These are phyloP conservation scores for Ornithoptera priamus DNA, from an alignment of 2,888 invertebrate species.

Conservation along the genomic window DNA sequence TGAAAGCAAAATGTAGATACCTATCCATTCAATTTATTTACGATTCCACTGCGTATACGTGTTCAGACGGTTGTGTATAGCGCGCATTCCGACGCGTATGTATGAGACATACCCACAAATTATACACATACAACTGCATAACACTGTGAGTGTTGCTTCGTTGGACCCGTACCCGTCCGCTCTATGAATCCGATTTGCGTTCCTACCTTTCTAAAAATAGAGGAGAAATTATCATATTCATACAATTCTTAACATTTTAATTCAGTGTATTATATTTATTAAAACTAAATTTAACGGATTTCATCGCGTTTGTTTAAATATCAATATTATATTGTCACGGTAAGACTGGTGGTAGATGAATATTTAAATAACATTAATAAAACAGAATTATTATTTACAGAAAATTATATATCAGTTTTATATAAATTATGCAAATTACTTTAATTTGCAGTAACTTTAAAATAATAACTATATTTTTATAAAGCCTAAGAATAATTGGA, in stretches of 20 bases:
- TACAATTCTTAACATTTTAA: conserved; percentile 5
- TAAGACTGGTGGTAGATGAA: too few relatives aligned
- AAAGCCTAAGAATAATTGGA: too few relatives aligned
- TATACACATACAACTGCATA: conserved; percentile 51
- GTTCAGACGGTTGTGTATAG: conserved; percentile 58
- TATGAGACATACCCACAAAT: conserved; percentile 56
- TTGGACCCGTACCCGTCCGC: conserved; percentile 38
- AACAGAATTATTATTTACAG: too few relatives aligned
- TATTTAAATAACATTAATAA: too few relatives aligned
- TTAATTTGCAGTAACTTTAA: too few relatives aligned
- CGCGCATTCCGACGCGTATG: conserved; percentile 73
- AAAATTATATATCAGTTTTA: too few relatives aligned
- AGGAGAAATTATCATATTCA: conserved; percentile 11
- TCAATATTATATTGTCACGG: too few relatives aligned
- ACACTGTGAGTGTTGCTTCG: conserved; percentile 37
- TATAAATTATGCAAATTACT: too few relatives aligned
- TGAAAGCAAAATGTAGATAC: conserved; percentile 66
- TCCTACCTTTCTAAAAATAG: conserved; percentile 31
- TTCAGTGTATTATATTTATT: background rate
- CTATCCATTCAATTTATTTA: conserved; percentile 78
- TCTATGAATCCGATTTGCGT: conserved; percentile 38
- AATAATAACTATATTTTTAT: too few relatives aligned
- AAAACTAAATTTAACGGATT: too few relatives aligned
- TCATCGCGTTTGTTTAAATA: too few relatives aligned
- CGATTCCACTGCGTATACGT: conserved; percentile 71